Conservation (phyloP, 2,888 invertebrate species). For the Cataglyphis albicans region DNA sequence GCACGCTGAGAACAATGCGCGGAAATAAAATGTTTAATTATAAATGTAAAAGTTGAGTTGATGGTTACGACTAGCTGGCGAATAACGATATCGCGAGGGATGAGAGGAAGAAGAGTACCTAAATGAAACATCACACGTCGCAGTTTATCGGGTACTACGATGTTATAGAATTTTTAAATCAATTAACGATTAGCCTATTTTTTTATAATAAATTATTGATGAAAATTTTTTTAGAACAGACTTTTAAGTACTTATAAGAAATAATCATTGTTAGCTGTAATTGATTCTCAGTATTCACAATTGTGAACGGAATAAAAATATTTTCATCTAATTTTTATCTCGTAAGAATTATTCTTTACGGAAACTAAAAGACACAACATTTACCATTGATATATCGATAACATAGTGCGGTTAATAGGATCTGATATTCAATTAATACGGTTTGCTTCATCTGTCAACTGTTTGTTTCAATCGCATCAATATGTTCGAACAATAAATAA, state of each 20-base stretch:
- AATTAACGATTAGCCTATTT: background rate
- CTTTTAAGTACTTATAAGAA: background rate
- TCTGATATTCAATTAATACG: conserved; percentile 47
- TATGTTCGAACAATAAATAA: conserved; percentile 11
- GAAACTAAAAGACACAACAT: background rate
- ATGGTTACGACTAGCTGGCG: conserved; percentile 16
- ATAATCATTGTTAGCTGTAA: background rate
- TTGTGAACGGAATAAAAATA: background rate
- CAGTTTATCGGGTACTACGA: background rate
- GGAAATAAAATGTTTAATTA: conserved; percentile 55
- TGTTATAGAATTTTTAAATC: background rate
- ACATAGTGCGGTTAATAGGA: conserved; percentile 28
- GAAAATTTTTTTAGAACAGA: background rate
- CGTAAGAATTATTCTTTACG: background rate
- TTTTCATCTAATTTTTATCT: background rate
- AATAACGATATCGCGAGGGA: background rate
- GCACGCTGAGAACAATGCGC: conserved; percentile 29
- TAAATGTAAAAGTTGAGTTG: conserved; percentile 43
- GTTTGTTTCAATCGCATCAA: conserved; percentile 12
- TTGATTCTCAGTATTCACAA: background rate
- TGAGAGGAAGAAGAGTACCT: background rate
- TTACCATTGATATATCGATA: background rate
- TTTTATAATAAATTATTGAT: background rate
- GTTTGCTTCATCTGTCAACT: conserved; percentile 15
- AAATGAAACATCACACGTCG: background rate